Percentiles rank a stretch among this genome's conserved stretches.
phyloP scores from a whole-genome alignment of 2,113 vertebrate species.

The Grammomys dolichurus region DNA sequence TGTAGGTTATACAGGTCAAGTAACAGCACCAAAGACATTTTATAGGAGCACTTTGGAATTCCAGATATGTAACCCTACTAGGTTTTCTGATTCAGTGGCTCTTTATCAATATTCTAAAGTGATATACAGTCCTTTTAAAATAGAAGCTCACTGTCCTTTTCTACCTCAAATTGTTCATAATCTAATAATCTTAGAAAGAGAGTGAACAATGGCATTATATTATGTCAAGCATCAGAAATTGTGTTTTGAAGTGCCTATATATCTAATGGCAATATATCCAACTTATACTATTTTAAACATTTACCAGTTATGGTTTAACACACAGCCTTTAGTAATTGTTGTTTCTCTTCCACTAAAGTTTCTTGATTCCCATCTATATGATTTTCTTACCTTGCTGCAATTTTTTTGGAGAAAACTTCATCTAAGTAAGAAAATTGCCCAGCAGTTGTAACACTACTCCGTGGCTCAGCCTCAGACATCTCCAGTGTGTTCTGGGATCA shows the following conservation, averaged over 20 bases:
- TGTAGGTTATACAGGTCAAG: not conserved
- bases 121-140: slow-evolving; percentile 15
- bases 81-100: slow-evolving; percentile 29
- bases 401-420: not conserved
- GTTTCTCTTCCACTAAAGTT: not conserved
- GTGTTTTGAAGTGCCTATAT: slow-evolving; percentile 3
- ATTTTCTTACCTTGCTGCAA: not conserved
- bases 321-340: not conserved
- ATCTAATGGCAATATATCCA: slow-evolving; percentile 20
- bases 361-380: not conserved
- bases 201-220: not conserved
- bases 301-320: not conserved
- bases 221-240: slow-evolving; percentile 14
- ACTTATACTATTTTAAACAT: slow-evolving; percentile 35
- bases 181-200: slow-evolving; percentile 7
- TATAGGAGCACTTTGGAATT: not conserved
- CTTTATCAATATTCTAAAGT: slow-evolving; percentile 9
- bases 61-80: not conserved
- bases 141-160: not conserved
- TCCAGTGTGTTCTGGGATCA: not conserved
- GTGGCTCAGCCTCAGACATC: not conserved
- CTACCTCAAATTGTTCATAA: slow-evolving; percentile 36
- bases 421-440: not conserved
- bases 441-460: not conserved
- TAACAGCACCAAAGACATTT: not conserved